phyloP scores from a whole-genome alignment of 1,140 invertebrate genomes.

The Atta colombica region DNA sequence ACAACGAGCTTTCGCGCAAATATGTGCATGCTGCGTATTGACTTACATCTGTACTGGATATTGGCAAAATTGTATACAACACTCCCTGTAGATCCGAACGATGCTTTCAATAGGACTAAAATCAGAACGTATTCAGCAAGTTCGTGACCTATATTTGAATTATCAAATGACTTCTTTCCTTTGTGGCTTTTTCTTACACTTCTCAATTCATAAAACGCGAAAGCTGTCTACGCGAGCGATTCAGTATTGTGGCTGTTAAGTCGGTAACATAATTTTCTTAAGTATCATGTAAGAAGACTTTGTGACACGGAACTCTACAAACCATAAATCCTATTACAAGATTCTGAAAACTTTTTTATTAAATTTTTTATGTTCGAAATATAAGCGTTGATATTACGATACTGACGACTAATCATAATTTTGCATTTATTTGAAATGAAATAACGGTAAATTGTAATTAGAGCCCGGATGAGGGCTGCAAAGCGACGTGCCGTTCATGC shows the following conservation, averaged over 20 bases:
- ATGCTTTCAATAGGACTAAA: conserved; percentile 35
- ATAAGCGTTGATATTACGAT: not conserved
- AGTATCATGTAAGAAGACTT: not conserved
- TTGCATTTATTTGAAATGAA: not conserved
- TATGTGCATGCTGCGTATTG: not conserved
- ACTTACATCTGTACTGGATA: conserved; percentile 48
- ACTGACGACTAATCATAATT: not conserved
- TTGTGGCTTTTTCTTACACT: not conserved
- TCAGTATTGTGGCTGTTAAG: conserved; percentile 41
- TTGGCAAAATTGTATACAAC: conserved; percentile 47
- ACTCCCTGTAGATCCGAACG: not conserved
- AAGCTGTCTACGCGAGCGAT: conserved; percentile 32
- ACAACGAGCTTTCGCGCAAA: not conserved
- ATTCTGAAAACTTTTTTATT: not conserved
- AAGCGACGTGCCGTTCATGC: conserved; percentile 19
- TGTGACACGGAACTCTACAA: not conserved
- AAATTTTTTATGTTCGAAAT: not conserved
- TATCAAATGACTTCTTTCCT: conserved; percentile 25
- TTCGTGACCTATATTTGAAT: conserved; percentile 24
- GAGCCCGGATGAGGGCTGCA: not conserved
- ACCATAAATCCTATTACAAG: not conserved
- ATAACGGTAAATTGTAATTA: conserved; percentile 19
- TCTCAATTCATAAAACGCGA: not conserved
- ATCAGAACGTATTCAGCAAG: not conserved
- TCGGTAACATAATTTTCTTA: conserved; percentile 26